phyloP scores from a whole-genome alignment of 2,888 invertebrate genomes.

The Thera britannica region DNA sequence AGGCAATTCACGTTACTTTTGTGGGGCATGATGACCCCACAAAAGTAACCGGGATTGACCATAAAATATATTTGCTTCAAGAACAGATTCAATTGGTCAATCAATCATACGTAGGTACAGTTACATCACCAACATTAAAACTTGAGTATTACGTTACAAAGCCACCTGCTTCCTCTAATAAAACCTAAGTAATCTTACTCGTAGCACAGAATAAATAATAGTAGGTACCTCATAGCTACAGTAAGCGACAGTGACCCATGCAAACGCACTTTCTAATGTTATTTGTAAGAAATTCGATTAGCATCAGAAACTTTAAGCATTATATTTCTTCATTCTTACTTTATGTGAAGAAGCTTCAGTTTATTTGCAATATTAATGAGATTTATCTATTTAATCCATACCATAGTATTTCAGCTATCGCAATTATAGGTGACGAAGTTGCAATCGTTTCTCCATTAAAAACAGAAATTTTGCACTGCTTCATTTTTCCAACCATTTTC shows the following conservation, averaged over 20 bases:
- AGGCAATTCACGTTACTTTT: too few species aligned
- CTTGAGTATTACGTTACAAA: constrained; percentile 26
- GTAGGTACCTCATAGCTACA: constrained; percentile 3
- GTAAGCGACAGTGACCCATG: constrained; percentile 18
- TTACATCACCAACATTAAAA: constrained; percentile 34
- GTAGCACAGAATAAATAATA: not conserved
- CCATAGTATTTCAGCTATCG: too few species aligned
- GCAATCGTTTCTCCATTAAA: not conserved
- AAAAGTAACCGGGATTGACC: too few species aligned
- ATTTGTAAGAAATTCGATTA: not conserved
- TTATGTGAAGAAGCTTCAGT: too few species aligned
- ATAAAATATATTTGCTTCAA: not conserved
- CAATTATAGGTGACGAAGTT: too few species aligned
- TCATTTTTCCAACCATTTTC: not conserved
- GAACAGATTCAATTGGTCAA: constrained; percentile 18
- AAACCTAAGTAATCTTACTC: constrained; percentile 44
- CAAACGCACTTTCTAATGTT: not conserved
- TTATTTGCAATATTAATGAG: too few species aligned
- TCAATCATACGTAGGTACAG: constrained; percentile 22
- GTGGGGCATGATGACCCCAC: too few species aligned
- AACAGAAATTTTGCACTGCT: too few species aligned
- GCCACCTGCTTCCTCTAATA: constrained; percentile 52
- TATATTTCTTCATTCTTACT: too few species aligned
- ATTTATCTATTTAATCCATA: too few species aligned
- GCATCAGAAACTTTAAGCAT: too few species aligned